phyloP scores from a whole-genome alignment of 2,113 vertebrate species.

The Recurvirostra avosetta region DNA sequence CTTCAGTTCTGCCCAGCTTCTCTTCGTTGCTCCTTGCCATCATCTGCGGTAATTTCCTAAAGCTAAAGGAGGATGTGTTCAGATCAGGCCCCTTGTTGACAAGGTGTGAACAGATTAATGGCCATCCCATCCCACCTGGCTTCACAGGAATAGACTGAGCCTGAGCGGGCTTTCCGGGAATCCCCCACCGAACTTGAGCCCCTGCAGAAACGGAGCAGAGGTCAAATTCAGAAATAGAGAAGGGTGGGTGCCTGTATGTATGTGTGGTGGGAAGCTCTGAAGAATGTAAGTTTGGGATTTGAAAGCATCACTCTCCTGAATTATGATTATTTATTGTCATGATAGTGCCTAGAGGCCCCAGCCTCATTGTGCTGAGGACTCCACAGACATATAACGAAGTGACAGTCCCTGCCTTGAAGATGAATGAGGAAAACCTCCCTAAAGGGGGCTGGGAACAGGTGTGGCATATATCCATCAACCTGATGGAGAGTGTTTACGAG shows the following conservation, averaged over 20 bases:
- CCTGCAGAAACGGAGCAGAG: conserved; percentile 34
- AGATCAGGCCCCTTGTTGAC: conserved; percentile 4
- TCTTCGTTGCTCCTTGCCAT: neutral
- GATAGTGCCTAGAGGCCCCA: neutral
- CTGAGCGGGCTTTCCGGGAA: neutral
- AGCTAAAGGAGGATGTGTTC: neutral
- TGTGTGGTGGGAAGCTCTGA: neutral
- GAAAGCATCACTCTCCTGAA: conserved; percentile 13
- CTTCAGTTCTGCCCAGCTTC: neutral
- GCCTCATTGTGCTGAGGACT: neutral
- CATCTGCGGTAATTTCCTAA: neutral
- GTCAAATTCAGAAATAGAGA: neutral
- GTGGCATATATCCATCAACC: conserved; percentile 6
- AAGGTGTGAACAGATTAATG: conserved; percentile 60
- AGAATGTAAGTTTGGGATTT: conserved; percentile 39
- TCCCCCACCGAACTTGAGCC: neutral
- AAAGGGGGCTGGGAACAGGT: conserved; percentile 42
- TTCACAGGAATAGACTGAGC: neutral
- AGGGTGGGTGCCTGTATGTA: fast-evolving
- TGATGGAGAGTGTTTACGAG: neutral
- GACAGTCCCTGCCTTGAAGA: conserved; percentile 28
- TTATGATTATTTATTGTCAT: conserved; percentile 54
- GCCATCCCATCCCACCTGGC: conserved; percentile 19
- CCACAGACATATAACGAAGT: neutral
- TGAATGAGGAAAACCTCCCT: conserved; percentile 29